Evolutionary conservation across 2,113 vertebrate genomes (phyloP).

Genomic region (Mustela nigripes): DNA sequence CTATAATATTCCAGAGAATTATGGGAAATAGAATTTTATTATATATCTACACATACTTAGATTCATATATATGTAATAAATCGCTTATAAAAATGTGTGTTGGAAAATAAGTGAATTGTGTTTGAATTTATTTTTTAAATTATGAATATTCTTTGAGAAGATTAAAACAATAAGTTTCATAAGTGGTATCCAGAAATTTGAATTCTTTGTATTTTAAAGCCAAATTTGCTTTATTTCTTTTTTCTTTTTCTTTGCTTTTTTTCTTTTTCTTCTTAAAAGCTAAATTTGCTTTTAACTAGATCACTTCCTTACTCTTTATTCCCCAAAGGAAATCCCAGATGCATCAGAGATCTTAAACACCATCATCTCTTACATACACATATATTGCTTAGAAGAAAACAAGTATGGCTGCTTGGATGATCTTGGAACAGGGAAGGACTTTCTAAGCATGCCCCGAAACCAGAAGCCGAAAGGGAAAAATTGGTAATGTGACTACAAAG

Average conservation of each 20-base stretch:
- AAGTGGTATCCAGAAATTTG: slow-evolving; percentile 45
- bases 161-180: slow-evolving; percentile 42
- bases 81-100: not conserved
- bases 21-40: not conserved
- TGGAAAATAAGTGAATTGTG: slow-evolving; percentile 33
- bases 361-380: not conserved
- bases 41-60: not conserved
- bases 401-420: not conserved
- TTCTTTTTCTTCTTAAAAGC: too few relatives aligned
- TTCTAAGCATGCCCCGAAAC: not conserved
- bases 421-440: not conserved
- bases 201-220: slow-evolving; percentile 57
- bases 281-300: slow-evolving; percentile 29
- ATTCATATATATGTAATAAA: not conserved
- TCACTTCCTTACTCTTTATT: not conserved
- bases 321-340: not conserved
- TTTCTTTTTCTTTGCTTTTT: too few relatives aligned
- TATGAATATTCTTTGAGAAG: slow-evolving; percentile 59
- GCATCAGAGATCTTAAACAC: not conserved
- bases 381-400: not conserved
- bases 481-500: not conserved
- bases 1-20: slow-evolving; percentile 11
- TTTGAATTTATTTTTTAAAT: slow-evolving; percentile 39
- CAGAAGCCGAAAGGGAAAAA: not conserved
- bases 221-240: slow-evolving; percentile 15